These are phyloP conservation scores for Ahaetulla prasina DNA, from an alignment of 2,113 vertebrate species.

Conservation along the genomic window DNA sequence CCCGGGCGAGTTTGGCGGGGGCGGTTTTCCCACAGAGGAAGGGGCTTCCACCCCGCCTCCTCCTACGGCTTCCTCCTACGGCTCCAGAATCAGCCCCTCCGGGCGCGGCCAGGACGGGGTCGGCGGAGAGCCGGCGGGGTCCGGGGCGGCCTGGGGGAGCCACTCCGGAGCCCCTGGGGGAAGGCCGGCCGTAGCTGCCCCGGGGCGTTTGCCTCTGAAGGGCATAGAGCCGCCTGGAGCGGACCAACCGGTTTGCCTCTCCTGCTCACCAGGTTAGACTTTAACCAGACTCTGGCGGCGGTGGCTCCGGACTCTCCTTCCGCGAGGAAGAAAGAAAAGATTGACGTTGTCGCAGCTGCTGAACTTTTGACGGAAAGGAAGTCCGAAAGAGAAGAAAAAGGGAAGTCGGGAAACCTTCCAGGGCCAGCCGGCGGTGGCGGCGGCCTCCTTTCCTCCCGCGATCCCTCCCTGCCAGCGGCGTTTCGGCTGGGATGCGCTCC, in stretches of 20 bases:
- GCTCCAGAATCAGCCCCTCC: neutral
- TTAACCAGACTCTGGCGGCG: neutral
- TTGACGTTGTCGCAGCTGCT: neutral
- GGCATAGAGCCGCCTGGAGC: neutral
- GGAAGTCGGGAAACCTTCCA: neutral
- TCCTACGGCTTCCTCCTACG: neutral
- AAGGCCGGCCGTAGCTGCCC: neutral
- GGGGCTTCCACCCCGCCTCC: neutral
- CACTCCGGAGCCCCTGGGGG: too few relatives aligned
- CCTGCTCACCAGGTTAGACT: neutral
- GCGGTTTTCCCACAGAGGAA: neutral
- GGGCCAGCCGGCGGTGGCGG: too few relatives aligned
- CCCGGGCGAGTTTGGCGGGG: neutral
- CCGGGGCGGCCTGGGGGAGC: neutral
- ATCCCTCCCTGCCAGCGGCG: too few relatives aligned
- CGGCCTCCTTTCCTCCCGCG: too few relatives aligned
- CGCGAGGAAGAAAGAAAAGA: neutral
- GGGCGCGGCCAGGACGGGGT: neutral
- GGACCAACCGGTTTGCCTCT: neutral
- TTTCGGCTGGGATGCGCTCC: too few relatives aligned
- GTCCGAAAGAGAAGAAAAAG: neutral
- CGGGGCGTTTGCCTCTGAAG: neutral
- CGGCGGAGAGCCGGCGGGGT: too few relatives aligned
- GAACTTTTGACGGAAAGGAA: neutral
- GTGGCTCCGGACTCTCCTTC: neutral